phyloP scores from a whole-genome alignment of 2,113 vertebrate genomes.

The Geococcyx californianus region DNA sequence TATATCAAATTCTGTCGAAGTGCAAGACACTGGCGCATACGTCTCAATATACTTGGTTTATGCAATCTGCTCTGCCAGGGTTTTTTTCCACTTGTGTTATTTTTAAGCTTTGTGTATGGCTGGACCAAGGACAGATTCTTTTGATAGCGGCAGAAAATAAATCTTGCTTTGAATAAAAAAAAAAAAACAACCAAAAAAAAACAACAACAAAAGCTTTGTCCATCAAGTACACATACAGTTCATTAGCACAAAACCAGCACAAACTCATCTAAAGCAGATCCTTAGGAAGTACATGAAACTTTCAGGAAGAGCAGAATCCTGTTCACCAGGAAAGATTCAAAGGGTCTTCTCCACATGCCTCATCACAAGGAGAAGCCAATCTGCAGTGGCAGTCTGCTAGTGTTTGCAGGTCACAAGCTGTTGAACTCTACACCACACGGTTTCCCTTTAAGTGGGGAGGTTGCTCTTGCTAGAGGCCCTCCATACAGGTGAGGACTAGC shows the following conservation, averaged over 20 bases:
- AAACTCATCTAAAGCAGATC: background rate
- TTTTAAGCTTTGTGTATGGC: background rate
- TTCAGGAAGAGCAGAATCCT: background rate
- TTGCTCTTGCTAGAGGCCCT: background rate
- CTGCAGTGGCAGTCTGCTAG: background rate
- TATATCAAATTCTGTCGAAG: background rate
- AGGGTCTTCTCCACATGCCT: background rate
- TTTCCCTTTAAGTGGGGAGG: background rate
- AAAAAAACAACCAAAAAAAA: background rate
- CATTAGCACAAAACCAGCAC: background rate
- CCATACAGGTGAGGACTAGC: background rate
- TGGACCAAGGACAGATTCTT: background rate
- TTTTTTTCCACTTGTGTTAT: background rate
- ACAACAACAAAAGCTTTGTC: background rate
- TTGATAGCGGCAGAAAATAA: background rate
- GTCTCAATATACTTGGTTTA: background rate
- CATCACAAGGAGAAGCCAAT: fast-evolving
- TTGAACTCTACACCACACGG: fast-evolving
- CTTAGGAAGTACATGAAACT: background rate
- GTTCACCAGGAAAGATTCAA: background rate
- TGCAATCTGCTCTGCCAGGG: background rate
- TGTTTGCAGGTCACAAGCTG: background rate
- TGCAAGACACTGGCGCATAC: background rate
- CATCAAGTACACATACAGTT: background rate
- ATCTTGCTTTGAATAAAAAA: background rate